Evolutionary conservation across 2,888 invertebrate genomes (phyloP), one percentile per base, ranked within the genome.

Genomic region (Synanthedon andrenaeformis): DNA sequence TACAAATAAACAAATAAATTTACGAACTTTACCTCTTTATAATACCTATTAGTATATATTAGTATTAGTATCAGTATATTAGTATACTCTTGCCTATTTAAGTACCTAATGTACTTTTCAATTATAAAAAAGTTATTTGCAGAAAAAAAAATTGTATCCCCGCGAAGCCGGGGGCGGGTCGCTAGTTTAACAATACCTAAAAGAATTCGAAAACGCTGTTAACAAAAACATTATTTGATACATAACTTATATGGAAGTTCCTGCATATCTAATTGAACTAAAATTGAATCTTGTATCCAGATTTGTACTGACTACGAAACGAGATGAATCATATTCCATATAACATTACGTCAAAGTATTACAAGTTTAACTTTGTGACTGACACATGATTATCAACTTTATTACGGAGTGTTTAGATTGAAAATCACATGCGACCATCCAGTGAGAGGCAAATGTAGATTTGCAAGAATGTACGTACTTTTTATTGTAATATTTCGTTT

Each of bases 251-350:
- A 76, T 75, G 78, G 73, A 70, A 66, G 72, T 75, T 76, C 72
- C 72, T 69, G 68, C 67, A 69, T 74, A 76, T 70, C 70, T 78
- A 81, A 82, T 82, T 81, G 80, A 79, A 82, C 81, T 74, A 79
- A 81, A 79, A 81, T 80, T 78, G 73, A 79, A 77, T 77, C 73
- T 74, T 72, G 69, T 73, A 65, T 72, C 76, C 79, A 71, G 76
- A 80, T 82, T 82, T 74, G 80, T 76, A 74, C 67, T 58, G 59
- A 63, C 59, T 61, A 60, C 62, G 67, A 73, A 75, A 70, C 61
- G 66, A 73, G 77, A 82, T 83, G 84, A 83, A 74, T 84, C 84
- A 83, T 76, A 71, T 65, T 76, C 73, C 66, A 70, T 73, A 70
- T 72, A 72, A 64, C 70, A 70, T 78, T 79, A 76, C 79, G 75